Evolutionary conservation across 2,888 invertebrate genomes (phyloP), one percentile per base, ranked within the genome.

Genomic region (Drosophila nr. fundita): DNA sequence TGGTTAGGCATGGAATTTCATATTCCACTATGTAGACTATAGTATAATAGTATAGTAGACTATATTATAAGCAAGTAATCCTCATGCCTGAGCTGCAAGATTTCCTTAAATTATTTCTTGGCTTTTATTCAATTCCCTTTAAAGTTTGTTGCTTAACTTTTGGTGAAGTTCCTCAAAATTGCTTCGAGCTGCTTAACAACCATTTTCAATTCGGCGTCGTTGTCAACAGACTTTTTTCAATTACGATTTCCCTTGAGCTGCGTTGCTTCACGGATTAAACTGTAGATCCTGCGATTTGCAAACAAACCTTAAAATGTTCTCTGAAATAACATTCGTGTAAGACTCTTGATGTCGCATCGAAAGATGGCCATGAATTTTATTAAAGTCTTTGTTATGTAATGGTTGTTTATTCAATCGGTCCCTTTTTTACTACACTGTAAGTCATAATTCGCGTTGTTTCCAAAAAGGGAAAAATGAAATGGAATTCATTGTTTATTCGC

Each of bases 31-130:
- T 45, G 1, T 45, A 36, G 7, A n/a, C n/a, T 36, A 7, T 18
- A 30, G 8, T 30, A 18, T 18, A 18, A 15, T 8, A 38, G 8
- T 18, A 2, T 38, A 36, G 2, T 36, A 0, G 7, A 18, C 7
- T 42, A 21, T 13, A 6, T 36, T 7, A 7, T 21, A 21, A 21
- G 42, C 21, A 0, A 1, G 11, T 21, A 7, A 21, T 13, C 18
- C 0, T 18, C 18, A 10, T 10, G 24, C 1, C 2, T 8, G 8
- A 24, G 2, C 8, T 15, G 0, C 1, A 8, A 8, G 15, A 8
- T 2, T 24, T 24, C 4, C 15, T 15, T 45, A 15, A 13, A 45
- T 2, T 8, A 4, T 45, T 45, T 24, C 15, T 8, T 18, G 15
- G 15, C 6, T 2, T 24, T 53, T 7, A 27, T 6, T 11, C 13